A percentile compares a stretch with the other conserved stretches of the same genome.
phyloP scores from a whole-genome alignment of 2,888 invertebrate genomes.

The Nineta flava region DNA sequence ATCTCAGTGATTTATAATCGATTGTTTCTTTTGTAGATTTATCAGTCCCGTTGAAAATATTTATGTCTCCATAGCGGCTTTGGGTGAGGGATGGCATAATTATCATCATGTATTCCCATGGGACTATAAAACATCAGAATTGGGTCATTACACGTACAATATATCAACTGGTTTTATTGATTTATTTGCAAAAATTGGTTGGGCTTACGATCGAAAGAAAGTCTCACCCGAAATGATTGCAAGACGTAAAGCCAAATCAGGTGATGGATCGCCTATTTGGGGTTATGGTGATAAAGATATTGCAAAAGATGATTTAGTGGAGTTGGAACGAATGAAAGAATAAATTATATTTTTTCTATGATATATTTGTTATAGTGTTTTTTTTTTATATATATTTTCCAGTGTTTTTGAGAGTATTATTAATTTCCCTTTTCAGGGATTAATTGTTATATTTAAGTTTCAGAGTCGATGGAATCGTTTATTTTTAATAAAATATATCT shows the following conservation, averaged over 20 bases:
- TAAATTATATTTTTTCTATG: conserved; percentile 14
- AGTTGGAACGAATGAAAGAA: conserved; percentile 35
- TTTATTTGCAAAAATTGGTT: conserved; percentile 58
- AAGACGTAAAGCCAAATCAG: conserved; percentile 37
- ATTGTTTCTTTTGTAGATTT: conserved; percentile 25
- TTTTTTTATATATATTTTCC: too few relatives aligned
- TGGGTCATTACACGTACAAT: conserved; percentile 45
- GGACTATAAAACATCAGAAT: conserved; percentile 39
- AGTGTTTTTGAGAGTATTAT: too few relatives aligned
- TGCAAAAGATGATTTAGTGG: conserved; percentile 33
- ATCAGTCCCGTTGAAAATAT: conserved; percentile 59
- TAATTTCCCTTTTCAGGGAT: too few relatives aligned
- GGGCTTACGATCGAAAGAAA: conserved; percentile 65
- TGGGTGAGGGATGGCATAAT: conserved; percentile 76
- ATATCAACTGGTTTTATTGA: conserved; percentile 69
- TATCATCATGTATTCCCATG: conserved; percentile 61
- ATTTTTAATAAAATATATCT: too few relatives aligned
- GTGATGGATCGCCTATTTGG: conserved; percentile 46
- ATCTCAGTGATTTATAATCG: not conserved
- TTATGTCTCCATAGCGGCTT: conserved; percentile 54
- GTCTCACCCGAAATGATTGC: conserved; percentile 39
- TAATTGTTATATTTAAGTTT: too few relatives aligned
- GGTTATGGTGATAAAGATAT: conserved; percentile 47
- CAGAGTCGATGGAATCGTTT: too few relatives aligned
- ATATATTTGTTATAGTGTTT: too few relatives aligned